Conservation (phyloP, 2,113 vertebrate species). For the Apteryx owenii region DNA sequence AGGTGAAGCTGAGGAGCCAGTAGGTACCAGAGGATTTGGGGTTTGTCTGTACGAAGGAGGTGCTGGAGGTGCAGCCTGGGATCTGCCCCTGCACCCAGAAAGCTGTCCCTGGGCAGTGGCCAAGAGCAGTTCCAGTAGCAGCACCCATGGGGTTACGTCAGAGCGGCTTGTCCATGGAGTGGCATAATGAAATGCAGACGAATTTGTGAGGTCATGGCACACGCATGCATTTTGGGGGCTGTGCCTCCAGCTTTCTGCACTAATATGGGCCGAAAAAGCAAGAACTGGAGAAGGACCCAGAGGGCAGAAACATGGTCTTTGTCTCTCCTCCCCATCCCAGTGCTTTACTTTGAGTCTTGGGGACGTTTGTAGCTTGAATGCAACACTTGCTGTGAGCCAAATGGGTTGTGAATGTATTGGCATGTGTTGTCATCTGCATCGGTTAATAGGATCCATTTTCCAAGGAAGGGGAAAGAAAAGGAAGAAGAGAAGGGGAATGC, state of each 20-base stretch:
- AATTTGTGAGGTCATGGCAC: not conserved
- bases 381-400: not conserved
- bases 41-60: not conserved
- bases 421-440: constrained; percentile 22
- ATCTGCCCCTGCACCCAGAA: not conserved
- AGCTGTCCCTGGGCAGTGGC: not conserved
- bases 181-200: not conserved
- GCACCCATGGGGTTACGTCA: rapidly evolving
- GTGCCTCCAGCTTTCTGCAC: not conserved
- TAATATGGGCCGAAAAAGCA: constrained; percentile 7
- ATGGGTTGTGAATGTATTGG: constrained; percentile 52
- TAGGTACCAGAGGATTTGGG: not conserved
- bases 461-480: constrained; percentile 19
- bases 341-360: not conserved
- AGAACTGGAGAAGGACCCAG: not conserved
- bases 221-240: rapidly evolving
- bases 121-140: not conserved
- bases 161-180: not conserved
- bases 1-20: not conserved
- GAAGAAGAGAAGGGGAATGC: not conserved
- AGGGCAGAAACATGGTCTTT: not conserved
- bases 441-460: constrained; percentile 40
- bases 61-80: not conserved
- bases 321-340: not conserved
- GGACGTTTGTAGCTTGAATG: not conserved